Percentiles rank a stretch among this genome's conserved stretches.
phyloP scores from a whole-genome alignment of 2,797 vertebrate species.

The Pelodytes ibericus region DNA sequence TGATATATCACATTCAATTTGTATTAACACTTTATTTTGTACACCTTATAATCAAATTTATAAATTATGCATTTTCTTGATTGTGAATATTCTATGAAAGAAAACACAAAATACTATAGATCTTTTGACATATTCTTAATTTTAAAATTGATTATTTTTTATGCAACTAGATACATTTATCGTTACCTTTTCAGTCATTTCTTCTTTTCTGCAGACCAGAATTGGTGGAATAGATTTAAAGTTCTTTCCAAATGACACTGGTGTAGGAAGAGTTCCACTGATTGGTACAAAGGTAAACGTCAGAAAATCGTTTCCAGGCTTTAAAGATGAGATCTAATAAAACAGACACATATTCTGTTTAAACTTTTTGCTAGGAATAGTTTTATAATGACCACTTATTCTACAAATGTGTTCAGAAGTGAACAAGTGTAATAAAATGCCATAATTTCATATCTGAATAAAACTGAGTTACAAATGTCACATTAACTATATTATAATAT shows the following conservation, averaged over 20 bases:
- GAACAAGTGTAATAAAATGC: not conserved
- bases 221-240: not conserved
- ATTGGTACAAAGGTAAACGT: conserved; percentile 41
- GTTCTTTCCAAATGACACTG: conserved; percentile 29
- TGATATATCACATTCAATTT: too few relatives aligned
- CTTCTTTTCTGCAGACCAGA: conserved; percentile 5
- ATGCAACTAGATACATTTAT: not conserved
- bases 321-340: conserved; percentile 13
- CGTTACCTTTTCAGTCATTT: conserved; percentile 32
- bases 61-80: too few relatives aligned
- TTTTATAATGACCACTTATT: not conserved
- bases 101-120: too few relatives aligned
- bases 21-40: too few relatives aligned
- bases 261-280: conserved; percentile 29
- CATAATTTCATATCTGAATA: not conserved
- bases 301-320: not conserved
- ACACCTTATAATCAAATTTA: too few relatives aligned
- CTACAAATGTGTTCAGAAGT: not conserved
- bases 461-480: conserved; percentile 19
- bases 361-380: not conserved
- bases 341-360: not conserved
- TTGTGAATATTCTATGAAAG: too few relatives aligned
- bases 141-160: too few relatives aligned
- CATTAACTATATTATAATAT: not conserved
- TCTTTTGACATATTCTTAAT: too few relatives aligned